Conservation (phyloP, 2,113 vertebrate species). For the Brachypteracias leptosomus region DNA sequence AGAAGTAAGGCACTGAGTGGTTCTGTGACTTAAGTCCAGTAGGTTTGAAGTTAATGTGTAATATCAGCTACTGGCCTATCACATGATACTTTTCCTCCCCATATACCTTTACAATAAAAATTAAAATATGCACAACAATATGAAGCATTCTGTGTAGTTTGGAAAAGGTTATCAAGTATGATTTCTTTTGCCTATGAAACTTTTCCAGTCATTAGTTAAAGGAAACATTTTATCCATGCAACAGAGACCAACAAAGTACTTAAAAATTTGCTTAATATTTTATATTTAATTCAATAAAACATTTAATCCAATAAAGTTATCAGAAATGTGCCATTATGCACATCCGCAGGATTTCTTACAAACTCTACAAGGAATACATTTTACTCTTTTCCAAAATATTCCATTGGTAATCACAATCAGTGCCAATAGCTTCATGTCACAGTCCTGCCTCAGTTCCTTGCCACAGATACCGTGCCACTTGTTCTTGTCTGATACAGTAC, state of each 20-base stretch:
- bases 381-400: background rate
- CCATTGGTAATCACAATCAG: background rate
- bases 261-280: background rate
- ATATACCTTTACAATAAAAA: background rate
- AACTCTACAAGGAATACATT: background rate
- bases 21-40: background rate
- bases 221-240: background rate
- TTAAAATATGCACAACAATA: too few species aligned
- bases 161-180: background rate
- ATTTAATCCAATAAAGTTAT: background rate
- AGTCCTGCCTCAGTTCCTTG: background rate
- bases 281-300: background rate
- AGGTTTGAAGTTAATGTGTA: background rate
- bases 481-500: background rate
- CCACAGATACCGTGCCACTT: background rate
- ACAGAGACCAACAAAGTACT: background rate
- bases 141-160: background rate
- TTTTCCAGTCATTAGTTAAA: background rate
- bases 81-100: background rate
- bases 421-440: background rate
- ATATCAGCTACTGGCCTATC: background rate
- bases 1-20: background rate
- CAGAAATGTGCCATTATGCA: background rate
- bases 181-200: background rate
- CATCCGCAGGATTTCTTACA: background rate